Evolutionary conservation across 2,888 invertebrate genomes (phyloP), one percentile per base, ranked within the genome.

Genomic region (Pristionchus japonicus): DNA sequence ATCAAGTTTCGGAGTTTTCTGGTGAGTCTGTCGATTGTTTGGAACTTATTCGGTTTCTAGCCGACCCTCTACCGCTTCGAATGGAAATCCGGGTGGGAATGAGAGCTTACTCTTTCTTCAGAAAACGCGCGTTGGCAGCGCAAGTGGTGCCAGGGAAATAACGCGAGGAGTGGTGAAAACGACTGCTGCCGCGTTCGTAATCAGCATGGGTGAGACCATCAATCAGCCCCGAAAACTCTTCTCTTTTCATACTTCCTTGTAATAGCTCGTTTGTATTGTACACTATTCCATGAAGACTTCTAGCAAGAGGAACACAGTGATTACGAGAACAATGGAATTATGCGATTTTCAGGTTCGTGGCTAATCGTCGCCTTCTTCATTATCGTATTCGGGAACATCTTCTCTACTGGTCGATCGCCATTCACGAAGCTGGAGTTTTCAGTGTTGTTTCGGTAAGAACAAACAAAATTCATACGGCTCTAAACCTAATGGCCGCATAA

Each of bases 381-480:
- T 0, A 20, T 27, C 43, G 43, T 77, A 0, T 77, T 77, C 43
- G 43, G 34, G 15, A 43, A 43, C 34, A 43, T 77, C 0, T 47
- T 43, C 43, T 11, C n/a, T 1, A 47, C 77, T 43, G 77, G 77
- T 0, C 15, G 27, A 47, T 77, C 77, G 43, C 77, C 77, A n/a
- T 77, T 77, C 6, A 43, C 77, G n/a, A 77, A 77, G 27, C 47
- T 77, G 43, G n/a, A 43, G 43, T 77, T 77, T 17, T 70, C 70
- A 74, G 20, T 40, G 17, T 20, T 40, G n/a, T 20, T 40, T 20
- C 11, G 15, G 31, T 74, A 23, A 23, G 20, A n/a, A n/a, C n/a
- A n/a, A n/a, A n/a, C 23, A 40, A 4, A 23, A n/a, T 23, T 9
- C 0, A 23, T n/a, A 64, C 1, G 11, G 4, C 20, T n/a, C n/a